A percentile compares a stretch with the other conserved stretches of the same genome.
These are phyloP conservation scores for Leptobrachium ailaonicum DNA, from an alignment of 2,113 vertebrate genomes.

Conservation along the genomic window DNA sequence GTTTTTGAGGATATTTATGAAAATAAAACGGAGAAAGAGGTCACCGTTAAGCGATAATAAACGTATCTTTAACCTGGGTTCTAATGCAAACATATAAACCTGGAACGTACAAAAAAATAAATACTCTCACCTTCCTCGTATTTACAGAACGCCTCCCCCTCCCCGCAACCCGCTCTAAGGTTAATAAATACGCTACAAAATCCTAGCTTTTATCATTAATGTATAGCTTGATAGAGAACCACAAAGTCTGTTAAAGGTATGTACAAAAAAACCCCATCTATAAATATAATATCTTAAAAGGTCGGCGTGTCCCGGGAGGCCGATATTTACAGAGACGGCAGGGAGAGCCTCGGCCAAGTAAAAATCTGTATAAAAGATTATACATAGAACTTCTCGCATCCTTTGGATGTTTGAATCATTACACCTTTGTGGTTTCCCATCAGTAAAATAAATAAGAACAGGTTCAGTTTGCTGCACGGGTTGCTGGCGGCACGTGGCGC, in stretches of 20 bases:
- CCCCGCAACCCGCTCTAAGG: slow-evolving; percentile 28
- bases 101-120: slow-evolving; percentile 75
- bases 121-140: slow-evolving; percentile 75
- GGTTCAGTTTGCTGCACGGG: neutral
- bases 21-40: neutral
- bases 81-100: slow-evolving; percentile 23
- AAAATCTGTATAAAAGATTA: slow-evolving; percentile 85
- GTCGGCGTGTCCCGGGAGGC: slow-evolving; percentile 63
- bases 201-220: slow-evolving; percentile 56
- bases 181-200: slow-evolving; percentile 81
- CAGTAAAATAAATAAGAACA: slow-evolving; percentile 73
- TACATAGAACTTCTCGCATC: slow-evolving; percentile 82
- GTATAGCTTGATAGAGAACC: slow-evolving; percentile 78
- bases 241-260: slow-evolving; percentile 75
- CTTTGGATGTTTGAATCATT: slow-evolving; percentile 83
- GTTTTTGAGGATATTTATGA: too few species aligned
- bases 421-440: slow-evolving; percentile 82
- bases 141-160: slow-evolving; percentile 64
- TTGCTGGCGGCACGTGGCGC: neutral
- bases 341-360: slow-evolving; percentile 59
- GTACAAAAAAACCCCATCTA: slow-evolving; percentile 69
- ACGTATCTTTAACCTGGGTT: neutral
- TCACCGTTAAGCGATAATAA: neutral
- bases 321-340: slow-evolving; percentile 62
- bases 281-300: slow-evolving; percentile 73